Percentiles rank a stretch among this genome's conserved stretches.
Evolutionary conservation across 2,797 vertebrate species (phyloP).

Genomic region (Diglossa cyanea): DNA sequence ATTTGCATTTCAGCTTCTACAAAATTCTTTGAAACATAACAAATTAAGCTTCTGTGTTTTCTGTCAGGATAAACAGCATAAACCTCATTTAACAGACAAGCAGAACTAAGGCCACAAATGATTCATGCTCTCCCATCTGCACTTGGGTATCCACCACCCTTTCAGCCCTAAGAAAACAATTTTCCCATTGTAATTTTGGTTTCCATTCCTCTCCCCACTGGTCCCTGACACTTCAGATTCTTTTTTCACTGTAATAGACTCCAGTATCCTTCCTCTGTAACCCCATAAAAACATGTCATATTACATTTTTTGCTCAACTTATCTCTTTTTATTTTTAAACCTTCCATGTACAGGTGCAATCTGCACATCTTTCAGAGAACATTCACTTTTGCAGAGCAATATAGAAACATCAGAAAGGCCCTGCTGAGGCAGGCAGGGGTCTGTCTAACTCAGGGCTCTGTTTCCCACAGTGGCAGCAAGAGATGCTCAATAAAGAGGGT

Average conservation of each 20-base stretch:
- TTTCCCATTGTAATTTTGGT: neutral
- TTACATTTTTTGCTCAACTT: neutral
- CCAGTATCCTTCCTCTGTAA: neutral
- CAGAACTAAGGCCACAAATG: slow-evolving; percentile 30
- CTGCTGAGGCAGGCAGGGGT: neutral
- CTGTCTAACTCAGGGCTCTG: neutral
- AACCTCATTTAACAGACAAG: slow-evolving; percentile 48
- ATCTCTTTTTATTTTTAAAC: neutral
- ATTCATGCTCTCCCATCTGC: neutral
- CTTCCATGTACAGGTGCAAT: neutral
- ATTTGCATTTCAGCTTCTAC: slow-evolving; percentile 49
- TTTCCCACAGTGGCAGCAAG: neutral
- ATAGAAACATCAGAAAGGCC: neutral
- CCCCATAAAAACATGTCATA: neutral
- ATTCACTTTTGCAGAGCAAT: neutral
- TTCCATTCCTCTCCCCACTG: neutral
- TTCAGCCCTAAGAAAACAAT: neutral
- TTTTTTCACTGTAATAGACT: neutral
- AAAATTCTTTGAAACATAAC: slow-evolving; percentile 56
- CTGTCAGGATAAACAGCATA: slow-evolving; percentile 45
- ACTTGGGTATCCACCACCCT: neutral
- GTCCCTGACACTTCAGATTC: neutral
- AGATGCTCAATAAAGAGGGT: neutral
- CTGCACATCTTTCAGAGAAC: neutral
- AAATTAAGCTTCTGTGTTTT: slow-evolving; percentile 55